Evolutionary conservation across 1,140 invertebrate species (phyloP), one percentile per base, ranked within the genome.

Genomic region (Venturia canescens): DNA sequence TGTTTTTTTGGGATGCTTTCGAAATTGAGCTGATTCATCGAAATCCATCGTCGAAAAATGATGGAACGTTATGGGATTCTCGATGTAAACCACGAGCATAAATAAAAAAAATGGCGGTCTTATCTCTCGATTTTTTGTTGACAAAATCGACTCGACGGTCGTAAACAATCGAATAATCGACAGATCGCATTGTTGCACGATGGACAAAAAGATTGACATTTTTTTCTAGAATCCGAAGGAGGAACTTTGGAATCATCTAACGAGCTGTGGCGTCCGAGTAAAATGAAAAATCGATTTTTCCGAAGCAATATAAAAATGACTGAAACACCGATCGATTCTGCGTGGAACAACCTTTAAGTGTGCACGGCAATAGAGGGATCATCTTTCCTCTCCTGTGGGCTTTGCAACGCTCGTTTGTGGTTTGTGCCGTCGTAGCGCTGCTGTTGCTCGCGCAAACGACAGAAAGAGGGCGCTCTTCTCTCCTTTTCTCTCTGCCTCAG

Each of bases 1-100:
- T 23, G n/a, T 21, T 9, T 44, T 44, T 44, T 44, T 44, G 38
- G 80, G 71, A 83, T 84, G 77, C 83, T 80, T 75, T 69, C 69
- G 53, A 86, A 88, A 86, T 86, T 86, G 81, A 82, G 57, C 81
- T 80, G 82, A 84, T 86, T 86, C 84, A 86, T 85, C 83, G 84
- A 84, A 85, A 85, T 85, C 82, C 80, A 81, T 81, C 13, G 44
- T 74, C 44, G 31, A 44, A 44, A 44, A 38, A 27, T 38, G 27
- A 67, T 60, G 57, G 7, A 27, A 67, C 38, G 38, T 44, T 44
- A 44, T 44, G 5, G 38, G 38, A 44, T 44, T 0, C 11, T 44
- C 38, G 7, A 44, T 44, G 38, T 9, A 1, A 11, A 44, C 2
- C 38, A 44, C 38, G 13, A 44, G 7, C 38, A 44, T 6, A 44